phyloP scores from a whole-genome alignment of 2,113 vertebrate species.

The Picathartes gymnocephalus region DNA sequence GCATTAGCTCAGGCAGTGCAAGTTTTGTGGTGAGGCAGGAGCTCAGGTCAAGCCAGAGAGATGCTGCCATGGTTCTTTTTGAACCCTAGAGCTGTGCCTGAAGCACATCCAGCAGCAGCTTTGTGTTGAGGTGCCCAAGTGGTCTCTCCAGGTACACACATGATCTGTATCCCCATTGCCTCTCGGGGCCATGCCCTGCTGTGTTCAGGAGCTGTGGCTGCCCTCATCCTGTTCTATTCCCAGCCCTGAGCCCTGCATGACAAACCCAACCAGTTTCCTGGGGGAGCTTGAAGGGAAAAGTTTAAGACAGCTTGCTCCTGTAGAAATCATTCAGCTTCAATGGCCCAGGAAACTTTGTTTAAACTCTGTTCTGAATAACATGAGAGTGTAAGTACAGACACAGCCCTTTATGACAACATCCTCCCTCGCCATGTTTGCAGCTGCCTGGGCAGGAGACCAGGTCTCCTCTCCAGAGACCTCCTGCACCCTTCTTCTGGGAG shows the following conservation, averaged over 20 bases:
- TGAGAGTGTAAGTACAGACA: neutral
- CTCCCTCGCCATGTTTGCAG: neutral
- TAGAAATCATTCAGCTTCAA: neutral
- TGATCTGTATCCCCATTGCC: accelerated
- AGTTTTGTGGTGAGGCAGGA: neutral
- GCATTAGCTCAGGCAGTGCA: neutral
- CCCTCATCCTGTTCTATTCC: neutral
- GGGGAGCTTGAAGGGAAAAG: neutral
- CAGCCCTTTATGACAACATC: neutral
- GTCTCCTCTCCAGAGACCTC: neutral
- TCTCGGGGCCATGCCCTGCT: neutral
- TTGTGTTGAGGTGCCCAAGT: neutral
- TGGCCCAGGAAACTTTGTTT: neutral
- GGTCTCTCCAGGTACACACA: neutral
- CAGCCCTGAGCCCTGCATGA: accelerated
- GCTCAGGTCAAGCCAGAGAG: neutral
- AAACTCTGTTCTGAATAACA: neutral
- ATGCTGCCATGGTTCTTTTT: neutral
- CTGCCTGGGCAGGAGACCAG: neutral
- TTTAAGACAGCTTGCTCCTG: neutral
- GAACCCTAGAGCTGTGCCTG: accelerated
- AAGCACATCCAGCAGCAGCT: neutral
- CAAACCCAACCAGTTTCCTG: neutral
- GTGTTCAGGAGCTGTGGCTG: neutral
- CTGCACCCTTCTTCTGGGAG: neutral